Evolutionary conservation across 2,113 vertebrate genomes (phyloP), one percentile per base, ranked within the genome.

Genomic region (Ciconia maguari): DNA sequence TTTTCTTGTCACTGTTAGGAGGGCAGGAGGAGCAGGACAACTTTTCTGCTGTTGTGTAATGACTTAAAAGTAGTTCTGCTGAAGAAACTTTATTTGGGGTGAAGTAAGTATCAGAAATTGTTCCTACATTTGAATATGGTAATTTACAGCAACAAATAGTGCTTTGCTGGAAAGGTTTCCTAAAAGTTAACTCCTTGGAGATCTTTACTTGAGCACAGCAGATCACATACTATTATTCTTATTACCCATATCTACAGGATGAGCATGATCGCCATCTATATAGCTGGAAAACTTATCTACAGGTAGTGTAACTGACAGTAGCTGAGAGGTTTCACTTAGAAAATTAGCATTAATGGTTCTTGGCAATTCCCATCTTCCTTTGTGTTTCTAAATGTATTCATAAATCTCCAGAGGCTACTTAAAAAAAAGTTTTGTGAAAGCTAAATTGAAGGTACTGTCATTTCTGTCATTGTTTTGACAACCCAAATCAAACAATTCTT

Each of bases 381-480:
- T 80, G 10, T 78, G 4, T 60, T 84, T 87, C 83, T 78, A 81
- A 92, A 89, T 60, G 18, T 34, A 74, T 58, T 70, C 20, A 14
- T 58, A 49, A 88, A 55, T 86, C 64, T 86, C 71, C 10, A 42
- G 58, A 80, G 78, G 3, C 5, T 48, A 54, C 25, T 70, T 90
- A 2, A 41, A 82, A 75, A 75, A 68, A 66, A 21, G 4, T 54
- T 79, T 72, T 80, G 16, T 80, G 78, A 44, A 90, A 86, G 26
- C 11, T 36, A 42, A 76, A 44, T 38, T 65, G 27, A 85, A 69
- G 11, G 14, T 74, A 80, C 60, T 86, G 55, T 89, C 51, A 83
- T 62, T 75, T 32, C n/a, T 92, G 51, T 42, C 48, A 79, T 58
- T 77, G 32, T 87, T 96, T 91, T 72, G 69, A 94, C 69, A 94